phyloP scores from a whole-genome alignment of 2,888 invertebrate species.

The Calameuta pallipes region DNA sequence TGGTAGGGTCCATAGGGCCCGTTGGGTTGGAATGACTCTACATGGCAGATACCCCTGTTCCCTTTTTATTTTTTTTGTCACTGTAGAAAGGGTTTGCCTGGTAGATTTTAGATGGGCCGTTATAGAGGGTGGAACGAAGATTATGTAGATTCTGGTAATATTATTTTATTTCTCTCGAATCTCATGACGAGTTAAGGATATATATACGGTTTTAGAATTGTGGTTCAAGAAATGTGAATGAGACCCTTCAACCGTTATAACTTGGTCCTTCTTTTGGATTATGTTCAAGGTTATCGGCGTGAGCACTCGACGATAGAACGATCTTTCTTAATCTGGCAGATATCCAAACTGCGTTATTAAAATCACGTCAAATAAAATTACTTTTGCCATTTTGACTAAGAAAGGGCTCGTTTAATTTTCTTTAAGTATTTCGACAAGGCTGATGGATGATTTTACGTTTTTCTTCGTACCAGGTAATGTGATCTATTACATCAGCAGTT shows the following conservation, averaged over 20 bases:
- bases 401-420: slow-evolving; percentile 4
- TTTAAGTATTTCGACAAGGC: background rate
- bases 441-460: slow-evolving; percentile 31
- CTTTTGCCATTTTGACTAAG: slow-evolving; percentile 20
- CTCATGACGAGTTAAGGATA: background rate
- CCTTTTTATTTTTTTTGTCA: background rate
- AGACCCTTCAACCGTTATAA: background rate
- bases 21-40: background rate
- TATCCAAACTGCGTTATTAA: slow-evolving; percentile 22
- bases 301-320: background rate
- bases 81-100: background rate
- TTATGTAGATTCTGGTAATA: background rate
- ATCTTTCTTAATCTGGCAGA: background rate
- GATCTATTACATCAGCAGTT: background rate
- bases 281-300: background rate
- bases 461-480: background rate
- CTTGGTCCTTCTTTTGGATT: background rate
- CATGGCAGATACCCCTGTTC: background rate
- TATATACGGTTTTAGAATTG: background rate
- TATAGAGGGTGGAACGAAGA: background rate
- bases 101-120: background rate
- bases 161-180: background rate
- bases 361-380: slow-evolving; percentile 31
- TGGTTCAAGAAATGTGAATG: no score
- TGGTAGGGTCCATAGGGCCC: background rate